Percentiles rank a stretch among this genome's conserved stretches.
Evolutionary conservation across 2,888 invertebrate genomes (phyloP).

Genomic region (Yponomeuta malinellus): DNA sequence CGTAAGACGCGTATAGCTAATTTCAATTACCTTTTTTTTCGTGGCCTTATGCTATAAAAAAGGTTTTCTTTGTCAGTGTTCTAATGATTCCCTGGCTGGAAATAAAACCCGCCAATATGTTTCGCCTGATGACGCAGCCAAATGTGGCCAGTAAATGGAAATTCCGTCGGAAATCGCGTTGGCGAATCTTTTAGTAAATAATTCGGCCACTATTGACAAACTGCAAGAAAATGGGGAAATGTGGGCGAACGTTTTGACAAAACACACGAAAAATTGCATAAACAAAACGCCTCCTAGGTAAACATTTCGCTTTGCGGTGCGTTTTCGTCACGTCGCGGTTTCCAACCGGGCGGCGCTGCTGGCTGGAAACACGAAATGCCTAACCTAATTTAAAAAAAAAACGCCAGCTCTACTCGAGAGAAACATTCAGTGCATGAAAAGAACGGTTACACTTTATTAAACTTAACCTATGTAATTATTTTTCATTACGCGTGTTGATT

Average conservation of each 20-base stretch:
- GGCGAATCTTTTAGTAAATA: not conserved
- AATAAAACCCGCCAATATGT: not conserved
- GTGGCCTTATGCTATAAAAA: not conserved
- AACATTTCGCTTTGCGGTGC: not conserved
- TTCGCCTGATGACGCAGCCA: not conserved
- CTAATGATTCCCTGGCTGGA: not conserved
- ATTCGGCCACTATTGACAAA: not conserved
- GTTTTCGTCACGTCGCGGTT: slow-evolving; percentile 8
- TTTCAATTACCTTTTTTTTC: not conserved
- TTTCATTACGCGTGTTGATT: slow-evolving; percentile 8
- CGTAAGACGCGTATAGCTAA: too few relatives aligned
- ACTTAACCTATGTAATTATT: slow-evolving; percentile 1
- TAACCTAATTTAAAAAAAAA: not conserved
- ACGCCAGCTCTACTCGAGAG: not conserved
- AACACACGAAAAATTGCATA: slow-evolving; percentile 1
- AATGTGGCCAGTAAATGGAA: not conserved
- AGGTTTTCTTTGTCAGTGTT: not conserved
- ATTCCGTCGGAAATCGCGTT: not conserved
- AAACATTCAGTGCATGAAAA: not conserved
- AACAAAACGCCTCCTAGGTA: not conserved
- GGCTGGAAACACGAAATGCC: not conserved
- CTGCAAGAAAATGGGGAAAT: not conserved
- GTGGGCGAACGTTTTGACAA: not conserved
- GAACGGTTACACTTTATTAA: slow-evolving; percentile 5
- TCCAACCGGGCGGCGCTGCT: not conserved